These are phyloP conservation scores for Lasius fuliginosus DNA, from an alignment of 2,888 invertebrate species.

Conservation along the genomic window DNA sequence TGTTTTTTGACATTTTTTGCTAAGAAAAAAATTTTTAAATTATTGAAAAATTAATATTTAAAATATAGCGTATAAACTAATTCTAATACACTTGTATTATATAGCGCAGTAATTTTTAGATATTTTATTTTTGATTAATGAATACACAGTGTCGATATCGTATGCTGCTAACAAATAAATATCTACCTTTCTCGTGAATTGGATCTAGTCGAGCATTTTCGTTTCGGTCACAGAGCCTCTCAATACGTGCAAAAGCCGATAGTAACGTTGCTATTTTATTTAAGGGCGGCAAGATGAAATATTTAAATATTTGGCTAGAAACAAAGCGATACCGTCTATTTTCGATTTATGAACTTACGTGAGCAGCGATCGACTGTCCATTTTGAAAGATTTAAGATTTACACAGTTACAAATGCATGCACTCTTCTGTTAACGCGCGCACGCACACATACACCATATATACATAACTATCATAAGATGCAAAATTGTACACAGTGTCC, in stretches of 20 bases:
- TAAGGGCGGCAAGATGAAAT: constrained; percentile 25
- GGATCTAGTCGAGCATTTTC: not conserved
- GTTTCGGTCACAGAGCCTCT: constrained; percentile 16
- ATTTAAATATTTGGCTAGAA: constrained; percentile 50
- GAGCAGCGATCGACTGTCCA: constrained; percentile 13
- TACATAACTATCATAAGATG: not conserved
- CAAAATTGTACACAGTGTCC: not conserved
- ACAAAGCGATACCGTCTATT: constrained; percentile 48
- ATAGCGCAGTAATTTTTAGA: not conserved
- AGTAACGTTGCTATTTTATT: constrained; percentile 44
- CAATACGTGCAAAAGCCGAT: constrained; percentile 18
- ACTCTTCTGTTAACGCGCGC: not conserved
- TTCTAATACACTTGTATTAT: not conserved
- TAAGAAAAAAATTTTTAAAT: not conserved
- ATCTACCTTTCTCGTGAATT: not conserved
- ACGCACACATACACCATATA: not conserved
- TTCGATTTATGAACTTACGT: constrained; percentile 39
- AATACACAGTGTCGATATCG: not conserved
- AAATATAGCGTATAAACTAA: not conserved
- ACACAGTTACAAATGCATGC: constrained; percentile 8
- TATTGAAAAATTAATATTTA: not conserved
- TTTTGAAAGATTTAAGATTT: constrained; percentile 36
- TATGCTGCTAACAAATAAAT: not conserved
- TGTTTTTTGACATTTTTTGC: not conserved
- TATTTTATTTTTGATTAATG: not conserved